Conservation (phyloP, 2,113 vertebrate genomes). For the Gallinago jamesoni region DNA sequence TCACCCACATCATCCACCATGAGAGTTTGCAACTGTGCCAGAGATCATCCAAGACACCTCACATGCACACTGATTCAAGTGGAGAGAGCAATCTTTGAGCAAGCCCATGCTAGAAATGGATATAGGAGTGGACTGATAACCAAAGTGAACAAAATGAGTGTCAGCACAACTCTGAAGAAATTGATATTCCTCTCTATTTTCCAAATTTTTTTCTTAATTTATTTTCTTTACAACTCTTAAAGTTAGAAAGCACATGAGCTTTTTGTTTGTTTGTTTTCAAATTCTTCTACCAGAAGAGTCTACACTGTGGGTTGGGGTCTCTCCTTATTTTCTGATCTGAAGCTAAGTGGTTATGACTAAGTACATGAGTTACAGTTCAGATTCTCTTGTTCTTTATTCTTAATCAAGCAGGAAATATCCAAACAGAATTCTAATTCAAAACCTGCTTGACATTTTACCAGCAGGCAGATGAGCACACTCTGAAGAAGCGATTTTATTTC, state of each 20-base stretch:
- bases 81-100: background rate
- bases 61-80: fast-evolving
- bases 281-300: background rate
- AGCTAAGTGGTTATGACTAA: background rate
- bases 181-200: background rate
- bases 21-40: background rate
- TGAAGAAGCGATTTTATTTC: background rate
- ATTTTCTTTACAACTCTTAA: background rate
- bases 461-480: background rate
- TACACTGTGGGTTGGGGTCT: background rate
- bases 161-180: background rate
- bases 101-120: background rate
- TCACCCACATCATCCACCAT: background rate
- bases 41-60: background rate
- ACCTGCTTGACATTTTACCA: background rate
- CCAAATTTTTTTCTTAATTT: background rate
- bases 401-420: background rate
- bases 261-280: background rate
- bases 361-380: background rate
- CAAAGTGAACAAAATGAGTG: background rate
- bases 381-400: background rate
- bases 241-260: background rate
- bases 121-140: background rate
- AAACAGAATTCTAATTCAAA: background rate
- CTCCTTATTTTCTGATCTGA: background rate